Percentiles rank a stretch among this genome's conserved stretches.
Conservation (phyloP, 2,888 invertebrate genomes). For the Thalpophila matura region DNA sequence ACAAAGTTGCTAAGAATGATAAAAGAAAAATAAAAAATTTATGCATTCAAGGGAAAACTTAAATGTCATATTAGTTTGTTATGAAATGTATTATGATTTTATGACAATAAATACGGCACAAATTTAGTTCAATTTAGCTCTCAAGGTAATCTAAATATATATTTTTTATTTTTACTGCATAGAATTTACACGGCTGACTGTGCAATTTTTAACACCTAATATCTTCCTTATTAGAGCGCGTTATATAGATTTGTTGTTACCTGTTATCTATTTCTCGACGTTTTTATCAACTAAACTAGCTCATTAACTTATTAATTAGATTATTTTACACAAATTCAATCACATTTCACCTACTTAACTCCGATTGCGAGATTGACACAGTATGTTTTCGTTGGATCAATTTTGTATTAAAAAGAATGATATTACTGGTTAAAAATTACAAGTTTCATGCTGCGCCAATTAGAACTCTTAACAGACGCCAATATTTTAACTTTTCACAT, state of each 20-base stretch:
- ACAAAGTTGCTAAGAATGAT: conserved; percentile 5
- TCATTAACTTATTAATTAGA: conserved; percentile 73
- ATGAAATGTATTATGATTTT: background rate
- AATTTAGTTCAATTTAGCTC: conserved; percentile 27
- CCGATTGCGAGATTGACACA: conserved; percentile 53
- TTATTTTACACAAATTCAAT: conserved; percentile 63
- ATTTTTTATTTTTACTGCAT: conserved; percentile 53
- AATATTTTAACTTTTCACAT: too few relatives aligned
- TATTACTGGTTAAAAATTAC: background rate
- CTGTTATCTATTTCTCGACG: conserved; percentile 52
- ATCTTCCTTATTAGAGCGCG: background rate
- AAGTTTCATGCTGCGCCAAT: too few relatives aligned
- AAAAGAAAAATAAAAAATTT: background rate
- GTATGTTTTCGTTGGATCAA: conserved; percentile 46
- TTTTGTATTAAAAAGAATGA: background rate
- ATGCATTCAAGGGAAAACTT: conserved; percentile 15
- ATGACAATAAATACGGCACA: conserved; percentile 1
- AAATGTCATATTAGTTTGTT: background rate
- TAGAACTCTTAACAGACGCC: too few relatives aligned
- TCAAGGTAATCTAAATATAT: conserved; percentile 70
- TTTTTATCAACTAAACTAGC: conserved; percentile 62
- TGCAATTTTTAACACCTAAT: conserved; percentile 55
- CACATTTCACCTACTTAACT: conserved; percentile 61
- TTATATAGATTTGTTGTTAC: conserved; percentile 48
- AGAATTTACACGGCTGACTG: conserved; percentile 62